These are phyloP conservation scores for Apolygus lucorum DNA, from an alignment of 1,140 invertebrate genomes.

Conservation along the genomic window DNA sequence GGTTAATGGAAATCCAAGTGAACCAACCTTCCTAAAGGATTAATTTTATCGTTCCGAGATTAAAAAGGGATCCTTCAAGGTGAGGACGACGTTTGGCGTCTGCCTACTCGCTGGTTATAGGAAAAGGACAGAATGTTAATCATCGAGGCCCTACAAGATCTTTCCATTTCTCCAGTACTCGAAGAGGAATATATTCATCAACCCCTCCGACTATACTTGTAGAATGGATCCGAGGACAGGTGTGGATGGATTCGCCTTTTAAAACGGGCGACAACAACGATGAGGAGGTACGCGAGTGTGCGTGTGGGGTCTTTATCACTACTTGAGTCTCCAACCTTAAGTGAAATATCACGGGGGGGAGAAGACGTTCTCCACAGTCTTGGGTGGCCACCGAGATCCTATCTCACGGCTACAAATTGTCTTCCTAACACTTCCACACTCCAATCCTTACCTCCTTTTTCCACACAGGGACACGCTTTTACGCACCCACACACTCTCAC, in stretches of 20 bases:
- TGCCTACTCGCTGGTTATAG: too few species aligned
- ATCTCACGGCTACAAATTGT: conserved; percentile 23
- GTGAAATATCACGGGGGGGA: conserved; percentile 18
- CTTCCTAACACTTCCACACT: conserved; percentile 13
- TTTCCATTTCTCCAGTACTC: neutral
- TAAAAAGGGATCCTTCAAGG: too few species aligned
- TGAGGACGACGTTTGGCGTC: too few species aligned
- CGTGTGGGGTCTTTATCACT: conserved; percentile 23
- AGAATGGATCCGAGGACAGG: neutral
- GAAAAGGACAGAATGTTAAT: neutral
- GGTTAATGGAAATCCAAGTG: too few species aligned
- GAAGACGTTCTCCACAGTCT: conserved; percentile 4
- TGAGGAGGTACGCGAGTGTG: neutral
- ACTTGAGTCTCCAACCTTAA: conserved; percentile 15
- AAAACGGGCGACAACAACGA: neutral
- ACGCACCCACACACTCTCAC: too few species aligned
- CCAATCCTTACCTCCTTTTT: neutral
- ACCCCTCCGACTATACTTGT: neutral
- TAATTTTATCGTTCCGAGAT: too few species aligned
- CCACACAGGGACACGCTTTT: too few species aligned
- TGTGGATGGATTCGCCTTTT: conserved; percentile 15
- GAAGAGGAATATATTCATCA: conserved; percentile 7
- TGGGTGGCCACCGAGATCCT: conserved; percentile 22
- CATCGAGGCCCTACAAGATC: neutral
- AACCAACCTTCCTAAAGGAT: too few species aligned